Conservation (phyloP, 1,140 invertebrate genomes). For the Drosophila jambulina region DNA sequence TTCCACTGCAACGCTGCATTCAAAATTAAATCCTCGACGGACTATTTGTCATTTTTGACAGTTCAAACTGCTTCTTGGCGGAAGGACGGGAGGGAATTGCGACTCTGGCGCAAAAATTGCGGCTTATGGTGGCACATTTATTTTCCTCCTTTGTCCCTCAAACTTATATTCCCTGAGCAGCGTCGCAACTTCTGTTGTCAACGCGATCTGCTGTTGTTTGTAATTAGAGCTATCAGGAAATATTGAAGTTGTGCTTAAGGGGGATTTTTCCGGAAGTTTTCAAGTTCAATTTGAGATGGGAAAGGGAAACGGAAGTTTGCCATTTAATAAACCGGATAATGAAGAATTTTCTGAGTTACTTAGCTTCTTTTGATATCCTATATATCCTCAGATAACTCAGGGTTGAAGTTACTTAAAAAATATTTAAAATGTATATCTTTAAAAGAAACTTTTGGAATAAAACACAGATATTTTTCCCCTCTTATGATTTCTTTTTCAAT, state of each 20-base stretch:
- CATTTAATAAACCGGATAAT: neutral
- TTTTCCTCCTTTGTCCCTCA: conserved; percentile 15
- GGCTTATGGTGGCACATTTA: conserved; percentile 68
- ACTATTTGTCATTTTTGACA: conserved; percentile 81
- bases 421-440: neutral
- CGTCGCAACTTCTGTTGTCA: conserved; percentile 66
- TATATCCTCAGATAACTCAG: neutral
- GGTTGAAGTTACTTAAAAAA: too few relatives aligned
- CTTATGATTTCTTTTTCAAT: too few relatives aligned
- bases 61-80: conserved; percentile 58
- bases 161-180: conserved; percentile 57
- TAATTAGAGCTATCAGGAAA: conserved; percentile 74
- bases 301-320: neutral
- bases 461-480: too few relatives aligned
- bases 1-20: conserved; percentile 75
- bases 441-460: neutral
- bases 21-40: conserved; percentile 75
- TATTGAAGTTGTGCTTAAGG: conserved; percentile 20
- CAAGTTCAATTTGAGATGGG: neutral
- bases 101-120: conserved; percentile 53
- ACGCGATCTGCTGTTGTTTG: conserved; percentile 62
- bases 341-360: neutral
- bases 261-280: neutral
- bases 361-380: conserved; percentile 6
- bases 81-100: conserved; percentile 4